Evolutionary conservation across 2,797 vertebrate species (phyloP).

Genomic region (Anas georgica): DNA sequence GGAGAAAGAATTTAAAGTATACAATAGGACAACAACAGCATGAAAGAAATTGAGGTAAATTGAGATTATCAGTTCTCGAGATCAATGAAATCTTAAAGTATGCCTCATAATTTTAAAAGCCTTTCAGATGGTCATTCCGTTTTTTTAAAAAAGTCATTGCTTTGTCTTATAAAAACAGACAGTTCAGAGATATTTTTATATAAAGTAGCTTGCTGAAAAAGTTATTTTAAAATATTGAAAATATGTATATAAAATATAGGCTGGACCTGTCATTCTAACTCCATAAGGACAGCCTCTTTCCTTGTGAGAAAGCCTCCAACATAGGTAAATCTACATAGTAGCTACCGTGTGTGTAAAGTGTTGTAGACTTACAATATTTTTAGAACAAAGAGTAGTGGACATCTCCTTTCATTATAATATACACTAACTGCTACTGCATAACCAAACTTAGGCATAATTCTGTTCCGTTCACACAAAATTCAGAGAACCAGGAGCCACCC

Average conservation of each 20-base stretch:
- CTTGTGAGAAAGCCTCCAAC: neutral
- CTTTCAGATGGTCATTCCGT: neutral
- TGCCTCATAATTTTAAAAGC: neutral
- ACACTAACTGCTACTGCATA: neutral
- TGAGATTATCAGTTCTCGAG: neutral
- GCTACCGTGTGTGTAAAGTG: neutral
- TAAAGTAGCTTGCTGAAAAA: neutral
- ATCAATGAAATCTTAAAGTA: neutral
- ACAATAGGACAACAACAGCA: neutral
- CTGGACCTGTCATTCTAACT: neutral
- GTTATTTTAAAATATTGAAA: slow-evolving; percentile 18
- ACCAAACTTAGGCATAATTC: neutral
- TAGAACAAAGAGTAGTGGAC: neutral
- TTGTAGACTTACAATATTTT: neutral
- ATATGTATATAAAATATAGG: neutral
- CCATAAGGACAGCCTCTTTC: neutral
- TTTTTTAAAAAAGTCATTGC: neutral
- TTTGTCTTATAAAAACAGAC: neutral
- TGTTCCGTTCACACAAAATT: neutral
- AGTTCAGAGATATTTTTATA: neutral
- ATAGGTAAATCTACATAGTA: rapidly evolving
- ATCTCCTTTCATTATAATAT: neutral
- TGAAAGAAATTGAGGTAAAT: neutral
- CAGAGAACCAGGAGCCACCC: neutral
- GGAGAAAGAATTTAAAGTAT: slow-evolving; percentile 6